phyloP scores from a whole-genome alignment of 1,140 invertebrate species.

The Heliconius hewitsoni region DNA sequence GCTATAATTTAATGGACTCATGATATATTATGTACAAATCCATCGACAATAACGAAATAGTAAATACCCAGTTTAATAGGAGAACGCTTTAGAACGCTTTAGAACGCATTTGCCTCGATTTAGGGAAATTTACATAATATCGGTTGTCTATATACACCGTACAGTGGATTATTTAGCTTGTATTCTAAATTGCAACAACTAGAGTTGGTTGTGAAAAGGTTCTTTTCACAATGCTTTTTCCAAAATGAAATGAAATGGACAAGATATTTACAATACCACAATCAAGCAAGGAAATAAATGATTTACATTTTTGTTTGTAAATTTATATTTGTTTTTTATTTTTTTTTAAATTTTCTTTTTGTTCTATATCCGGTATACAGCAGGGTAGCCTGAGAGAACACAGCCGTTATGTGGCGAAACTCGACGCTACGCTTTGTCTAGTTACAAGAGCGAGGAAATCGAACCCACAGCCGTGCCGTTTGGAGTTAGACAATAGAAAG shows the following conservation, averaged over 20 bases:
- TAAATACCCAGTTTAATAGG: neutral
- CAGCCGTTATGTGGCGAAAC: no score
- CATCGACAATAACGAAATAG: neutral
- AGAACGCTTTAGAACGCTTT: no score
- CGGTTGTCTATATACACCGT: neutral
- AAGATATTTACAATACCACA: neutral
- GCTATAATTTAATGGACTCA: no score
- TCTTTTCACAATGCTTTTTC: neutral
- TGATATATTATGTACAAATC: neutral
- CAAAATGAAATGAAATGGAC: neutral
- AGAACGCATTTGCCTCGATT: neutral
- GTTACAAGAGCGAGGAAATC: no score
- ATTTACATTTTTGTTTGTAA: neutral
- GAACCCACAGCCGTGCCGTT: no score
- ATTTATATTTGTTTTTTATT: neutral
- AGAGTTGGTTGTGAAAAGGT: neutral
- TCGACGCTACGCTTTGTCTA: no score
- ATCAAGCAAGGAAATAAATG: neutral
- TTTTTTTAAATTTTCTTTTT: no score
- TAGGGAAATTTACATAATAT: neutral
- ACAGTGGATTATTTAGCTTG: neutral
- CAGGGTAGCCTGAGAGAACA: no score
- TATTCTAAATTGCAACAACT: neutral
- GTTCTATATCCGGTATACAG: no score
- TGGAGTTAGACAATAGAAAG: no score